These are phyloP conservation scores for Sminthopsis crassicaudata DNA, from an alignment of 2,113 vertebrate genomes.

Conservation along the genomic window DNA sequence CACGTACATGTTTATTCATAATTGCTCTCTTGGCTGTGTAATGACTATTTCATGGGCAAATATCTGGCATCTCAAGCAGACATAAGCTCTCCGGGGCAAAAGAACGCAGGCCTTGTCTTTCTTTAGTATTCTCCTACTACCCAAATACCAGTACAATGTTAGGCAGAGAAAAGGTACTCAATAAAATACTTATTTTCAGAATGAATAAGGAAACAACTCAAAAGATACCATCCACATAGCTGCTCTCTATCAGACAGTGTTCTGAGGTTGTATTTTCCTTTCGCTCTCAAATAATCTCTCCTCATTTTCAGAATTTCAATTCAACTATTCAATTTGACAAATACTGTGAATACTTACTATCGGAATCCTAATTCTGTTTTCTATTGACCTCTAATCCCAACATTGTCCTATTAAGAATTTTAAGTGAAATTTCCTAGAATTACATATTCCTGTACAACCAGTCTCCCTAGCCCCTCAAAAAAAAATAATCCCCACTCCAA, in stretches of 20 bases:
- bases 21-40: background rate
- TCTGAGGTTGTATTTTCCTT: background rate
- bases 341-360: background rate
- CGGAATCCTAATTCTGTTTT: background rate
- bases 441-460: constrained; percentile 15
- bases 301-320: background rate
- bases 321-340: background rate
- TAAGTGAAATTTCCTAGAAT: constrained; percentile 19
- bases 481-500: background rate
- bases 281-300: background rate
- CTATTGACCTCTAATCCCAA: background rate
- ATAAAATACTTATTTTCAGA: background rate
- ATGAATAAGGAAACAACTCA: background rate
- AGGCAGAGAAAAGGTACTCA: background rate
- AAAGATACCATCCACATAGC: background rate
- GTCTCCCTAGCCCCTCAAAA: background rate
- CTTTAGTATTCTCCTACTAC: background rate
- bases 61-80: fast-evolving
- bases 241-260: background rate
- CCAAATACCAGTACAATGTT: fast-evolving
- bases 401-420: constrained; percentile 1
- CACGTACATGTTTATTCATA: background rate
- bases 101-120: background rate
- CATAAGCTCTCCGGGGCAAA: background rate
- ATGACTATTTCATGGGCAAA: background rate